Evolutionary conservation across 2,113 vertebrate species (phyloP), one percentile per base, ranked within the genome.

Genomic region (Amia ocellicauda): DNA sequence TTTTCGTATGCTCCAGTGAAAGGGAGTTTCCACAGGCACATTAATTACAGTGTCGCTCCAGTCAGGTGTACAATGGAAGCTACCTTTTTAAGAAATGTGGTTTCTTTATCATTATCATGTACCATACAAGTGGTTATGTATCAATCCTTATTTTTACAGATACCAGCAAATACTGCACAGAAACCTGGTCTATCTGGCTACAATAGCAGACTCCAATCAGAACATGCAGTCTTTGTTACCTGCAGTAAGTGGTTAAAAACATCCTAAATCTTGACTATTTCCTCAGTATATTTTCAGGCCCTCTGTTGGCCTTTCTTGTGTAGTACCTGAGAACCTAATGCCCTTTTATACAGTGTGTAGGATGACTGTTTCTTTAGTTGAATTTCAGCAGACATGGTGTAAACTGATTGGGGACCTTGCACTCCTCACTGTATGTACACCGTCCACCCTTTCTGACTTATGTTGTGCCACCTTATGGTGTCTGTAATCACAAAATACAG

Each of bases 81-180:
- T 49, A 20, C 19, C 9, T 45, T 49, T 62, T 29, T 36, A 1
- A 41, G 23, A 36, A 36, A 36, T 36, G 11, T 36, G 11, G 5
- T 36, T 36, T 36, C 5, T 36, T n/a, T n/a, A n/a, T n/a, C n/a
- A 11, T 55, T 20, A 9, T 52, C 14, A 9, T 20, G 29, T 29
- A n/a, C 19, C 14, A 50, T 29, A 20, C 14, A 43, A 1, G 62
- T 13, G n/a, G 42, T 62, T 27, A 41, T 31, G 28, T 57, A 56
- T 51, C 10, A n/a, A 20, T 45, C 29, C 51, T 29, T 75, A 76
- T 76, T 79, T 72, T 60, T 58, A 16, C 83, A 98, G 96, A 85
- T 98, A 98, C 82, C 95, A 98, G 87, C 95, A 98, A 87, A 91
- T 98, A 78, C 86, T 98, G 81, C 95, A 98, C 91, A 93, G 94